phyloP scores from a whole-genome alignment of 2,113 vertebrate species.

The Melanerpes aurifrons region DNA sequence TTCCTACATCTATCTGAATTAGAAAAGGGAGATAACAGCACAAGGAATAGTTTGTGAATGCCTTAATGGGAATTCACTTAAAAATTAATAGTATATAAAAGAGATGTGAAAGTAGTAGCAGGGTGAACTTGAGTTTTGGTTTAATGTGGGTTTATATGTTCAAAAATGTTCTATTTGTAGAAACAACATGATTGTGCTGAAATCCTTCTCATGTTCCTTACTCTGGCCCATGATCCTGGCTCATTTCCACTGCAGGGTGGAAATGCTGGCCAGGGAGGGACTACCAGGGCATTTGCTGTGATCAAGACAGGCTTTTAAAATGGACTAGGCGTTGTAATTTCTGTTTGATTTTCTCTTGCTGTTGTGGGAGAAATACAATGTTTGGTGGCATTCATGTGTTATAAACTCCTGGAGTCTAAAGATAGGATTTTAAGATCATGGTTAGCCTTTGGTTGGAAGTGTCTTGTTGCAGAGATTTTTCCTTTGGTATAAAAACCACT shows the following conservation, averaged over 20 bases:
- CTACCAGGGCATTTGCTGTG: not conserved
- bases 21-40: not conserved
- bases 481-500: not conserved
- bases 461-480: fast-evolving
- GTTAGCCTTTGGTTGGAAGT: not conserved
- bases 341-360: not conserved
- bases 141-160: not conserved
- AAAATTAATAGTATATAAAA: not conserved
- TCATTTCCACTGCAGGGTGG: fast-evolving
- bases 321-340: not conserved
- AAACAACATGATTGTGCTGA: not conserved
- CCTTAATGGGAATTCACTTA: not conserved
- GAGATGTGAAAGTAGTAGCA: not conserved
- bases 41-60: not conserved
- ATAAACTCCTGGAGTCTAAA: not conserved
- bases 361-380: not conserved
- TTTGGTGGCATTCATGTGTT: not conserved
- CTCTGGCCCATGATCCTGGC: not conserved
- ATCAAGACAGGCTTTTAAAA: not conserved
- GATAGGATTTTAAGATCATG: not conserved
- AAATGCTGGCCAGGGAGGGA: not conserved
- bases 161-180: not conserved
- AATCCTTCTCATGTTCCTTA: not conserved
- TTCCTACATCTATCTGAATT: not conserved
- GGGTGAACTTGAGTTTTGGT: not conserved